Conservation (phyloP, 2,113 vertebrate genomes). For the Urocolius indicus region DNA sequence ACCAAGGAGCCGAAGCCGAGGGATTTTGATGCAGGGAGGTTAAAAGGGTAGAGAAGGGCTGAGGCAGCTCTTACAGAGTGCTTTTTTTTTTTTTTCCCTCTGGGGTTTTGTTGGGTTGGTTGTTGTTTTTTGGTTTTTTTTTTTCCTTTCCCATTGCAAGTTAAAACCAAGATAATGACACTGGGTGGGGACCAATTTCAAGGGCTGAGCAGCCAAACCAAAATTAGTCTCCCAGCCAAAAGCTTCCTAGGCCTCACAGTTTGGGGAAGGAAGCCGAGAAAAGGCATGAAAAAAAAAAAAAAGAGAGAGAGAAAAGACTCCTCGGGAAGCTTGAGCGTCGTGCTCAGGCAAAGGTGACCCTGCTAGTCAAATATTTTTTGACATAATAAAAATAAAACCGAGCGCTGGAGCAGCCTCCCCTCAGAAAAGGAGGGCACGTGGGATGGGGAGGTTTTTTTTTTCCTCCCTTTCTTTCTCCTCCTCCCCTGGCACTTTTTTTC, state of each 20-base stretch:
- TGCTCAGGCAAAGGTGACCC: constrained; percentile 74
- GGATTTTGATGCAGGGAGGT: neutral
- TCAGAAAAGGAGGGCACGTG: constrained; percentile 37
- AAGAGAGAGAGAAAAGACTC: constrained; percentile 27
- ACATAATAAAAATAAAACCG: constrained; percentile 74
- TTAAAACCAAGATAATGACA: constrained; percentile 92
- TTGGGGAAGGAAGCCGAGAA: constrained; percentile 78
- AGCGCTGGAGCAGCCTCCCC: constrained; percentile 52
- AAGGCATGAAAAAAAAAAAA: constrained; percentile 49
- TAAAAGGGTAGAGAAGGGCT: constrained; percentile 59
- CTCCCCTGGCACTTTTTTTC: constrained; percentile 34
- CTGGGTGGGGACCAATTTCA: constrained; percentile 88
- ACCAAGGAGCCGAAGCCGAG: neutral
- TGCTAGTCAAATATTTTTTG: constrained; percentile 74
- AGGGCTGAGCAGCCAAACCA: constrained; percentile 86
- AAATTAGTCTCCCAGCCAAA: constrained; percentile 88
- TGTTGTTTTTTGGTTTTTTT: neutral
- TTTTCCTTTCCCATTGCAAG: constrained; percentile 76
- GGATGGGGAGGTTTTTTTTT: neutral
- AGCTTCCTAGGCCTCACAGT: constrained; percentile 84
- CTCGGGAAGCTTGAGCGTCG: constrained; percentile 44
- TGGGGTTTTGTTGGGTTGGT: neutral
- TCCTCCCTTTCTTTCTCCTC: neutral
- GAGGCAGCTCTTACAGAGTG: constrained; percentile 48
- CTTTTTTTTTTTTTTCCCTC: neutral